Percentiles rank a stretch among this genome's conserved stretches.
Conservation (phyloP, 2,113 vertebrate species). For the Steatornis caripensis region DNA sequence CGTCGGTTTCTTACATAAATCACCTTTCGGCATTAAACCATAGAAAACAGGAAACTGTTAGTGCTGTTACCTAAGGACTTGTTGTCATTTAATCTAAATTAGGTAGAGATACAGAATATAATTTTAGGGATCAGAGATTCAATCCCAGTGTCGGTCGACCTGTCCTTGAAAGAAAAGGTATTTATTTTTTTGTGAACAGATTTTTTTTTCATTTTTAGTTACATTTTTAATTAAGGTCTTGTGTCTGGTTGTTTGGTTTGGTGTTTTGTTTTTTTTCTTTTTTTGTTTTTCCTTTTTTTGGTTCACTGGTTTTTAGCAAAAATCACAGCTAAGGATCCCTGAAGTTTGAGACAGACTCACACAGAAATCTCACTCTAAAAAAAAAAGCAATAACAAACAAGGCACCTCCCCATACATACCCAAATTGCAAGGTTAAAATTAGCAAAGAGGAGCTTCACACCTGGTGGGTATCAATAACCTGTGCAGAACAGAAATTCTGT, state of each 20-base stretch:
- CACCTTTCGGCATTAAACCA: background rate
- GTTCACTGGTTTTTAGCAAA: background rate
- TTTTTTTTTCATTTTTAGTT: background rate
- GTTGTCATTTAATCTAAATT: background rate
- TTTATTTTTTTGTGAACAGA: background rate
- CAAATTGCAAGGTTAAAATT: background rate
- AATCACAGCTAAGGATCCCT: background rate
- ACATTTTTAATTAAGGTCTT: background rate
- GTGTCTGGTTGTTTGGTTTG: background rate
- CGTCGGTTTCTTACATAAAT: background rate
- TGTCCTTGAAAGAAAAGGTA: background rate
- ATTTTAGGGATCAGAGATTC: constrained; percentile 23
- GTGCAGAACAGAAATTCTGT: constrained; percentile 31
- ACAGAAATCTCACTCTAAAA: background rate
- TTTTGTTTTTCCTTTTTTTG: background rate
- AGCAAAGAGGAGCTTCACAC: constrained; percentile 24
- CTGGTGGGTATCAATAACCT: background rate
- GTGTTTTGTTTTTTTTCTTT: background rate
- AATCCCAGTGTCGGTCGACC: background rate
- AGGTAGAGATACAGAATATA: background rate
- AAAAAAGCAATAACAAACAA: background rate
- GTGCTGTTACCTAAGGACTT: background rate
- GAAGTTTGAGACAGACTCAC: background rate
- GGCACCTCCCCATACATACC: rapidly evolving
- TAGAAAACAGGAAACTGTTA: background rate